Base-by-base conservation (phyloP, 2,797 vertebrate species). In the Phoeniculus purpureus region DNA sequence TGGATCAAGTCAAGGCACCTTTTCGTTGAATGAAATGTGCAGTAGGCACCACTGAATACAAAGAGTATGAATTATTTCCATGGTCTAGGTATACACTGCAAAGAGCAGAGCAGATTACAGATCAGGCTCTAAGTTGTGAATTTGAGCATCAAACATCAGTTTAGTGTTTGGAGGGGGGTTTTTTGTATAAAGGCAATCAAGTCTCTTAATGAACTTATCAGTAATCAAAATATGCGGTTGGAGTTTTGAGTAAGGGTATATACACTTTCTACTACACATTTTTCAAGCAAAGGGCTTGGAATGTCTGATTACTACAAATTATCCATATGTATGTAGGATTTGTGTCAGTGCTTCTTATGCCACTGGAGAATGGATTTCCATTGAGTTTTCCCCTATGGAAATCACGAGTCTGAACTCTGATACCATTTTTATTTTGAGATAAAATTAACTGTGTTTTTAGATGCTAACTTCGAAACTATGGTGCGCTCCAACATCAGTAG, bases 311-410 rank as follows among this genome's bases (percentile, higher is more conserved):
- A 87, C 85, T 94, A 92, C 96, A 91, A 96, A 96, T 96, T 96
- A 96, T 93, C 92, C 89, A 94, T 97, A 96, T 95, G 79, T 95
- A 94, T 95, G 96, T 95, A 96, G 92, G 92, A 96, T 97, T 89
- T 93, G 50, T 91, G 85, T 95, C 45, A 43, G 60, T 93, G 58
- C 62, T 95, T 87, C 89, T 94, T 81, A 84, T 58, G 68, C 40
- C 91, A 80, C 89, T 85, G 67, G 64, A 76, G 93, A 85, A 90
- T 86, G 56, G 74, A 90, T 94, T 95, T 96, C 81, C 60, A 88
- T 19, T 96, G 92, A 94, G 84, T 85, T 81, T 94, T 95, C 60
- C 82, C 74, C 80, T 81, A 87, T 79, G 65, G 55, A 93, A 96
- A 85, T 82, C 70, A 43, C 27, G 73, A 93, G 25, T 77, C 61